These are phyloP conservation scores for Amaurobius ferox DNA, from an alignment of 2,888 invertebrate species.

Conservation along the genomic window DNA sequence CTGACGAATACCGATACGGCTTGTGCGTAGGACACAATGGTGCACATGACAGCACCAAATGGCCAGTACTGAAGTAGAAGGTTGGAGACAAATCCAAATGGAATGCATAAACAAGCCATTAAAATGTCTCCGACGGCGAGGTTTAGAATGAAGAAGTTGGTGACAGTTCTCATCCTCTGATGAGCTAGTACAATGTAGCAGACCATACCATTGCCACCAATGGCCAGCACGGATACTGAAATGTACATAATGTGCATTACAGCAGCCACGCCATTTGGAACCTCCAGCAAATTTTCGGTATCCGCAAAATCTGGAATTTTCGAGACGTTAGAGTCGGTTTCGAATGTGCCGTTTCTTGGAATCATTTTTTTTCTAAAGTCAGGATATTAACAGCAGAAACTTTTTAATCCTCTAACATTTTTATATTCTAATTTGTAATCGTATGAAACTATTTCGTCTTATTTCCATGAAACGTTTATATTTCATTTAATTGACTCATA, in stretches of 20 bases:
- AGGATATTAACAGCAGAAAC: no score
- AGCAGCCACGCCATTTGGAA: conserved; percentile 75
- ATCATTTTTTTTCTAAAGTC: neutral
- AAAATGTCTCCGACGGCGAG: conserved; percentile 92
- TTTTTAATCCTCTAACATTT: no score
- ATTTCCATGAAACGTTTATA: no score
- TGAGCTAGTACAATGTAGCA: conserved; percentile 91
- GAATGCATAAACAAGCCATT: conserved; percentile 93
- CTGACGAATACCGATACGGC: conserved; percentile 78
- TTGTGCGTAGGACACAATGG: conserved; percentile 88
- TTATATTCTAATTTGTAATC: no score
- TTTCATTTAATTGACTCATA: no score
- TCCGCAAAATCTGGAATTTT: neutral
- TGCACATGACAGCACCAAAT: conserved; percentile 88
- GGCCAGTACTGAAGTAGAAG: conserved; percentile 90
- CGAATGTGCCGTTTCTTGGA: neutral
- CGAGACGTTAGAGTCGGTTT: neutral
- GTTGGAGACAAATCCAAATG: conserved; percentile 90
- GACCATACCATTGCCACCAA: conserved; percentile 81
- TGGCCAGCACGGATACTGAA: conserved; percentile 78
- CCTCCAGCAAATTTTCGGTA: neutral
- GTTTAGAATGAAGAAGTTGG: conserved; percentile 91
- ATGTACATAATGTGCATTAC: conserved; percentile 79
- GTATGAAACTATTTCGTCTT: no score
- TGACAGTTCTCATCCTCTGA: conserved; percentile 92